Evolutionary conservation across 2,888 invertebrate species (phyloP).

Genomic region (Drosophila infuscata): DNA sequence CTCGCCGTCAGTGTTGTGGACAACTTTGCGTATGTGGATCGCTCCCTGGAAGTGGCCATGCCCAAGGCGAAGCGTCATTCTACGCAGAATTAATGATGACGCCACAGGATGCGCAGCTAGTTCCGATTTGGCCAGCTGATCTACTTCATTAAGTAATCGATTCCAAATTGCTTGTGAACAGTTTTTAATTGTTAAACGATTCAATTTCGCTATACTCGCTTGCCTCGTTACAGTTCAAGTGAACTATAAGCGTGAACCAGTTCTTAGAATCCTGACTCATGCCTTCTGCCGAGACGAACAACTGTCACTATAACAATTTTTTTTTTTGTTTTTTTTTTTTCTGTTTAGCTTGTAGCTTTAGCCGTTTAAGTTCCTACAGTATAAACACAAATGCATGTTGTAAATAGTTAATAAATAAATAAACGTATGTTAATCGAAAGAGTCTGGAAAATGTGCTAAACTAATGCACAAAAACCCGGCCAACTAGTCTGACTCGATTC

Average conservation of each 20-base stretch:
- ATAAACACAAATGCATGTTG: slow-evolving; percentile 3
- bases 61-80: slow-evolving; percentile 51
- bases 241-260: slow-evolving; percentile 24
- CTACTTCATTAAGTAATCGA: slow-evolving; percentile 22
- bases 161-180: background rate
- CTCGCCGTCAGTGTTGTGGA: slow-evolving; percentile 58
- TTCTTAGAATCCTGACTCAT: background rate
- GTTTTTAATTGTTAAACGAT: background rate
- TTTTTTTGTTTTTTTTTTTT: background rate
- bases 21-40: slow-evolving; percentile 72
- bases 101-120: slow-evolving; percentile 23
- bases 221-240: background rate
- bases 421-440: background rate
- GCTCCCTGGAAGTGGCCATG: slow-evolving; percentile 65
- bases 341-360: slow-evolving; percentile 2
- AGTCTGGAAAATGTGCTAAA: background rate
- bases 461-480: background rate
- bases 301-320: background rate
- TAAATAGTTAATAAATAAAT: slow-evolving; percentile 16
- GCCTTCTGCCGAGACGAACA: slow-evolving; percentile 30
- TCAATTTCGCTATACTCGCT: slow-evolving; percentile 5
- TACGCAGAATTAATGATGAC: slow-evolving; percentile 22
- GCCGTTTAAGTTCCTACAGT: slow-evolving; percentile 8
- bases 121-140: slow-evolving; percentile 21
- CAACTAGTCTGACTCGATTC: background rate